Base-by-base conservation (phyloP, 2,113 vertebrate genomes). In the Oncorhynchus keta region DNA sequence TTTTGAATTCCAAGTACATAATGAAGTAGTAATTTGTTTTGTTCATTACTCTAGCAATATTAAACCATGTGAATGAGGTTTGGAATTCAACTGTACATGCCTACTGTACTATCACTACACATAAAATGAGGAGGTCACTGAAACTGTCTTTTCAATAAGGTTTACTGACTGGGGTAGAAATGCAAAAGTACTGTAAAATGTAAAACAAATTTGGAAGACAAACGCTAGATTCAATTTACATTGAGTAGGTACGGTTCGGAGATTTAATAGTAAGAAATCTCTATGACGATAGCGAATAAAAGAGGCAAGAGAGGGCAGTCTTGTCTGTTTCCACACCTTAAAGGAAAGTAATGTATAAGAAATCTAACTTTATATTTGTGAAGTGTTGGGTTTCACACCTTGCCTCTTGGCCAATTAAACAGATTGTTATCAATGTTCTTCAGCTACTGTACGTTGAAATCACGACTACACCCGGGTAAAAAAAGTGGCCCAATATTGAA, bases 391-490 rank as follows among this genome's bases (percentile, higher is more conserved):
- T 28, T 68, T 68, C 18, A 18, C 16, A 68, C 66, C 11, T 67
- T 26, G 6, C 4, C 26, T 14, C 66, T 68, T 68, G 66, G 11
- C 74, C 24, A 68, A 70, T 73, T 57, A 55, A 28, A 28, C 28
- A 0, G 28, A 28, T 28, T 28, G 28, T 12, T 73, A 57, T 61
- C 55, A 64, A 64, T 13, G 5, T 4, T 22, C 35, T 35, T 18
- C 72, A 75, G 68, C 13, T 59, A 26, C 61, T 0, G 11, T 11
- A 9, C 26, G 28, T 81, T 67, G 26, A 78, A 65, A 76, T 78
- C 11, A 64, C 30, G 35, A 82, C 66, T 64, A 78, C 77, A 73
- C 82, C 75, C 84, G 18, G 11, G 72, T 64, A 45, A 48, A 74
- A 74, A 24, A 74, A 59, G 64, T 68, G 69, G 62, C 75, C 49